Base-by-base conservation (phyloP, 2,113 vertebrate species). In the Corvus moneduloides region DNA sequence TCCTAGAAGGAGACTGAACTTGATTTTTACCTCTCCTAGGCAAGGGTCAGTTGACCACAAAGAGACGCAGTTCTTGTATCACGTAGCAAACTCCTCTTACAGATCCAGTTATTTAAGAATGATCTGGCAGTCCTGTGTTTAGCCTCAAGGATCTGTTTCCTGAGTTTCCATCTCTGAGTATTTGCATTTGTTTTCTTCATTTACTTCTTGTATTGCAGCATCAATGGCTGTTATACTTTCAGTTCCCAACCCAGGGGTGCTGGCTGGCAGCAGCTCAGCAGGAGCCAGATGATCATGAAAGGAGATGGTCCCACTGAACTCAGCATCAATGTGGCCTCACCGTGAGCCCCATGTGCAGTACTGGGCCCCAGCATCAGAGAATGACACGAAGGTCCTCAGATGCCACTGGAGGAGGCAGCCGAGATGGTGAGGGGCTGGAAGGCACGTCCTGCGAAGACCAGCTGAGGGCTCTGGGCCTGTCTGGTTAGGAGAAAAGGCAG, bases 321-420 rank as follows among this genome's bases (percentile, higher is more conserved):
- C 58, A 32, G 59, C 20, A 3, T 4, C 1, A 1, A 4, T 15
- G 37, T 0, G 0, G 41, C 33, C 61, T 74, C 46, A 16, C 14
- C 13, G 0, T 20, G 23, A 58, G 2, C 17, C 6, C 22, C 12
- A 5, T 3, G 17, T 15, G 20, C 19, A 22, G 37, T 32, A 4
- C 55, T 16, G 56, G 32, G 27, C 15, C 13, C 32, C 68, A 16
- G 55, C 3, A 0, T 1, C 16, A 37, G 5, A 28, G 32, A 63
- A 55, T 5, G 37, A 21, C 10, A 3, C 3, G 13, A 52, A 35
- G 24, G 39, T 35, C 26, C 43, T 20, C 3, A 4, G 59, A 28
- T 2, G 5, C 5, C 0, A 1, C 41, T 16, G 13, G n/a, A 68
- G 22, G 11, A 58, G 21, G 46, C 39, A 51, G 44, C 35, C 0